Percentiles rank a stretch among this genome's conserved stretches.
Evolutionary conservation across 2,797 vertebrate species (phyloP).

Genomic region (Calcarius lapponicus): DNA sequence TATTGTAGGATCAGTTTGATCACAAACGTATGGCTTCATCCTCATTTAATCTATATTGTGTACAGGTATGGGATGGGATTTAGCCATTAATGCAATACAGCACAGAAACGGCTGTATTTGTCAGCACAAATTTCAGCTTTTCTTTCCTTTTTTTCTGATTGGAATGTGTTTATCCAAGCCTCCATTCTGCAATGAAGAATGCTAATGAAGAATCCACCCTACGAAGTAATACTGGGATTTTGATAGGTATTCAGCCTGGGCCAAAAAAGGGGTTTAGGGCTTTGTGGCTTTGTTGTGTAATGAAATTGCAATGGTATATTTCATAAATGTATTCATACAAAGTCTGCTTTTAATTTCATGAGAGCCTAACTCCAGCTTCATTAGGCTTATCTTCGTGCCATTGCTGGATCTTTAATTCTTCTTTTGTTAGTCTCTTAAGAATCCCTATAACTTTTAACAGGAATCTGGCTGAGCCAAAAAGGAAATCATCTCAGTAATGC

Average conservation of each 20-base stretch:
- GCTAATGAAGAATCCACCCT: background rate
- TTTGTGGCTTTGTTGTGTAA: background rate
- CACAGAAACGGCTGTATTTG: background rate
- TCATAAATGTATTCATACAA: slow-evolving; percentile 33
- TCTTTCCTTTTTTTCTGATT: background rate
- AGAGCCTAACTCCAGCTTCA: slow-evolving; percentile 28
- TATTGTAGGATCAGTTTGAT: background rate
- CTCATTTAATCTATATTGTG: background rate
- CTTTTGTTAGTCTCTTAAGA: slow-evolving; percentile 57
- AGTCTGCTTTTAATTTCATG: slow-evolving; percentile 60
- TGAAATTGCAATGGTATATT: slow-evolving; percentile 22
- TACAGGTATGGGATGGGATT: background rate
- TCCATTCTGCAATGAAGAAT: background rate
- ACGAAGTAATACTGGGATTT: background rate
- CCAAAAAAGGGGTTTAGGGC: background rate
- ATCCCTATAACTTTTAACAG: slow-evolving; percentile 60
- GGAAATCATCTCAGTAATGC: slow-evolving; percentile 64
- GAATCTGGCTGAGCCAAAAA: slow-evolving; percentile 68
- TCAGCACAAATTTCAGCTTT: background rate
- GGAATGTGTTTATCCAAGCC: background rate
- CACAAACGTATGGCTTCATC: background rate
- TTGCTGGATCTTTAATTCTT: slow-evolving; percentile 54
- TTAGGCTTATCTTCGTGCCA: slow-evolving; percentile 57
- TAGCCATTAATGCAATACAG: background rate
- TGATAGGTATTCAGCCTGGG: background rate